Percentiles rank a stretch among this genome's conserved stretches.
phyloP scores from a whole-genome alignment of 2,888 invertebrate genomes.

The Dascillus cervinus region DNA sequence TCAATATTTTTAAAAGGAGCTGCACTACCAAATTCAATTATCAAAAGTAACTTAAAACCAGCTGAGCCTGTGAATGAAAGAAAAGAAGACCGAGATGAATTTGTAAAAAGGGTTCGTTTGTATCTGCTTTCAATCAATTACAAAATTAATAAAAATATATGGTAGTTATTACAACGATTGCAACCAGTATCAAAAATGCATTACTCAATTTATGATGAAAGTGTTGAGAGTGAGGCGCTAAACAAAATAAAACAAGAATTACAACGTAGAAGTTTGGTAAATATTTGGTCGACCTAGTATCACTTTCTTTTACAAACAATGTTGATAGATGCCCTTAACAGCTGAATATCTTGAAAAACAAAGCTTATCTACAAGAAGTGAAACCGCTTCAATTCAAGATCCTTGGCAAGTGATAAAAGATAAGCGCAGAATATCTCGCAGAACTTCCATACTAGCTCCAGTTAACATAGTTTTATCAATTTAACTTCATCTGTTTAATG shows the following conservation, averaged over 20 bases:
- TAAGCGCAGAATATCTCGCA: slow-evolving; percentile 11
- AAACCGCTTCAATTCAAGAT: no score
- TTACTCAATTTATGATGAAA: slow-evolving; percentile 6
- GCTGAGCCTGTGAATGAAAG: slow-evolving; percentile 1
- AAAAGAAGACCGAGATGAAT: slow-evolving; percentile 10
- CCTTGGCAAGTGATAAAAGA: slow-evolving; percentile 10
- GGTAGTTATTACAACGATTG: slow-evolving; percentile 4
- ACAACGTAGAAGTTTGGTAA: slow-evolving; percentile 5
- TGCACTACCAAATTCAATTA: slow-evolving; percentile 13
- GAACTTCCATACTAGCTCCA: slow-evolving; percentile 12
- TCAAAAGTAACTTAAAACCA: slow-evolving; percentile 3
- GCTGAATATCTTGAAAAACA: no score
- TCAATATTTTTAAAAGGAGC: slow-evolving; percentile 13
- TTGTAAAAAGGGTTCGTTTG: slow-evolving; percentile 10
- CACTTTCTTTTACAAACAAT: neutral
- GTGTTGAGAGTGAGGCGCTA: slow-evolving; percentile 8
- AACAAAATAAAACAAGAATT: slow-evolving; percentile 8
- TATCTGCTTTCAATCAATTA: neutral
- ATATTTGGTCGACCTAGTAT: neutral
- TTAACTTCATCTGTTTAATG: neutral
- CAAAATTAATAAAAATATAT: neutral
- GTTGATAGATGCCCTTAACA: no score
- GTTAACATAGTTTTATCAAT: slow-evolving; percentile 4
- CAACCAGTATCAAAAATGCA: slow-evolving; percentile 1
- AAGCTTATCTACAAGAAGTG: no score